These are phyloP conservation scores for Pteruthius melanotis DNA, from an alignment of 2,113 vertebrate species.

Conservation along the genomic window DNA sequence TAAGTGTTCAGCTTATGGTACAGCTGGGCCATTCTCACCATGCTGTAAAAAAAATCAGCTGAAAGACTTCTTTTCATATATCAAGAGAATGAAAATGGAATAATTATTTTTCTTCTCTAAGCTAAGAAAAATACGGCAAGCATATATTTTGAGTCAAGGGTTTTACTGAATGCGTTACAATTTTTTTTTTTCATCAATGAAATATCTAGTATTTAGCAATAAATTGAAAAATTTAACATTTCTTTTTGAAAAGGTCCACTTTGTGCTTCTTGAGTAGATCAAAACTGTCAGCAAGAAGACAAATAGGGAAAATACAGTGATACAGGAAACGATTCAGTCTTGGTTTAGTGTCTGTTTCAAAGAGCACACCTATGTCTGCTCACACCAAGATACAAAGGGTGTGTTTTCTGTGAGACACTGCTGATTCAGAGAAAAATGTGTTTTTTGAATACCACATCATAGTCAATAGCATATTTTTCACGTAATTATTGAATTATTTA, in stretches of 20 bases:
- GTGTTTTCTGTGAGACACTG: background rate
- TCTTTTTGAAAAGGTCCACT: background rate
- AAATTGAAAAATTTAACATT: background rate
- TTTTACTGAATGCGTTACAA: background rate
- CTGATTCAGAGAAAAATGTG: background rate
- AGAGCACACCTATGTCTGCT: background rate
- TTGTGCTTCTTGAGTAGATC: background rate
- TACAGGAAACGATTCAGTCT: background rate
- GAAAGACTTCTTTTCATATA: conserved; percentile 40
- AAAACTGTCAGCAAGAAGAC: background rate
- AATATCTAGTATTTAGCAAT: background rate
- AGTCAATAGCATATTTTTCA: background rate
- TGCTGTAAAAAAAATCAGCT: background rate
- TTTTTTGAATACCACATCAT: background rate
- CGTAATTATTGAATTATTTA: background rate
- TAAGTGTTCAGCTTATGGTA: conserved; percentile 36
- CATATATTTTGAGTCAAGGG: background rate
- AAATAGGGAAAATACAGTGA: background rate
- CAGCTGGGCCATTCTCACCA: conserved; percentile 56
- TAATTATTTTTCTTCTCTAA: conserved; percentile 34
- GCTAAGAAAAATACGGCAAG: background rate
- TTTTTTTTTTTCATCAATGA: background rate
- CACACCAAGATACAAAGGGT: background rate
- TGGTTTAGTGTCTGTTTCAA: background rate
- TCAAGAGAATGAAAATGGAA: conserved; percentile 17